A percentile compares a stretch with the other conserved stretches of the same genome.
Conservation (phyloP, 2,797 vertebrate genomes). For the Poecilia picta region DNA sequence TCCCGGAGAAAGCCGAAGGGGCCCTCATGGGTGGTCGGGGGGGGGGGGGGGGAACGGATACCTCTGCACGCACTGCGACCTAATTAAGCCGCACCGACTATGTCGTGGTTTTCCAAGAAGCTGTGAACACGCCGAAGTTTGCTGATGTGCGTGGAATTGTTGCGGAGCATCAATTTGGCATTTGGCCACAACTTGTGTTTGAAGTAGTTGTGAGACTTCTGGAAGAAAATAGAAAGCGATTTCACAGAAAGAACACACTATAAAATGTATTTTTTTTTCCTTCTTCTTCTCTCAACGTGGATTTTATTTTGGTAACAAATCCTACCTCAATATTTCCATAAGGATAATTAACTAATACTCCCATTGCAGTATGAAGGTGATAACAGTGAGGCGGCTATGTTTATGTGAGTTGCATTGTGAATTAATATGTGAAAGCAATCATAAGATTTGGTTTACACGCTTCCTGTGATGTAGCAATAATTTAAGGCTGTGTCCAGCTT, state of each 20-base stretch:
- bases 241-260: background rate
- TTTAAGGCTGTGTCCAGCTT: background rate
- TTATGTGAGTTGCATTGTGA: background rate
- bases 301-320: background rate
- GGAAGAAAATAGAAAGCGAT: background rate
- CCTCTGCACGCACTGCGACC: conserved; percentile 58
- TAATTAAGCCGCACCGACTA: conserved; percentile 65
- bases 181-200: background rate
- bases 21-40: conserved; percentile 89
- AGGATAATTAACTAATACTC: background rate
- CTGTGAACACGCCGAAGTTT: conserved; percentile 17
- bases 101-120: conserved; percentile 20
- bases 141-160: conserved; percentile 15
- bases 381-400: background rate
- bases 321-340: background rate
- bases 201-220: background rate
- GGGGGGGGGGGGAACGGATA: conserved; percentile 64
- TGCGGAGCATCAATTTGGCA: conserved; percentile 7
- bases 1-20: conserved; percentile 60
- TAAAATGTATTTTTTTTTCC: background rate
- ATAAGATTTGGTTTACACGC: background rate
- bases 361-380: background rate
- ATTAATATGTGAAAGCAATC: background rate
- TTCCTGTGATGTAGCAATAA: background rate
- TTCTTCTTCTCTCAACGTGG: background rate